Evolutionary conservation across 2,888 invertebrate species (phyloP).

Genomic region (Agonopterix heracliana): DNA sequence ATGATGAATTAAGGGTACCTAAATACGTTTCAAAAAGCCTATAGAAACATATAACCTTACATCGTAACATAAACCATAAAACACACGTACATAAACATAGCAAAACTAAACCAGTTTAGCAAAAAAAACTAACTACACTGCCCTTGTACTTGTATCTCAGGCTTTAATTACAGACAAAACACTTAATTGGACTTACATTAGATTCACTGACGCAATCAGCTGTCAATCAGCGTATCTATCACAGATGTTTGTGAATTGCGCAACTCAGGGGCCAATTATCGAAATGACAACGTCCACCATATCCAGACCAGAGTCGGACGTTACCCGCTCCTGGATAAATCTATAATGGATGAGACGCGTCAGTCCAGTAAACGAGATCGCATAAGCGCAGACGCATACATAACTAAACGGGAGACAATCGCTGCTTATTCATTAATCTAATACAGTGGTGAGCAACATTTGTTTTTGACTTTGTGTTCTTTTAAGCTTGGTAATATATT

Average conservation of each 20-base stretch:
- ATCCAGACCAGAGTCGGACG: conserved; percentile 37
- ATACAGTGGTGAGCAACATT: conserved; percentile 16
- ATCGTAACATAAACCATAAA: too few relatives aligned
- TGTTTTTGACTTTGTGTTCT: background rate
- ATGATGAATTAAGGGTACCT: too few relatives aligned
- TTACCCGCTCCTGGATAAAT: conserved; percentile 57
- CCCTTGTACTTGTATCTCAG: background rate
- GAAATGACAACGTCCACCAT: conserved; percentile 62
- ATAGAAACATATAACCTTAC: too few relatives aligned
- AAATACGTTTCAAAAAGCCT: too few relatives aligned
- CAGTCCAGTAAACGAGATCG: conserved; percentile 68
- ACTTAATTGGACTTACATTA: conserved; percentile 56
- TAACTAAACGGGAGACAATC: conserved; percentile 46
- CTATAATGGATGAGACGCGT: conserved; percentile 73
- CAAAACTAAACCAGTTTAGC: too few relatives aligned
- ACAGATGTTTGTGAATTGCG: conserved; percentile 58
- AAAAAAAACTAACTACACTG: background rate
- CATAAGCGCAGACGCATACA: conserved; percentile 58
- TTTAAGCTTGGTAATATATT: too few relatives aligned
- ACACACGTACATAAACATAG: too few relatives aligned
- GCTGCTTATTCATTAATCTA: conserved; percentile 53
- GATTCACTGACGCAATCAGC: conserved; percentile 52
- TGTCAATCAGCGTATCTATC: conserved; percentile 56
- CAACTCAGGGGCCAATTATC: conserved; percentile 58
- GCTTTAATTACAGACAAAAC: conserved; percentile 44